These are phyloP conservation scores for Numenius phaeopus DNA, from an alignment of 2,797 vertebrate species.

Conservation along the genomic window DNA sequence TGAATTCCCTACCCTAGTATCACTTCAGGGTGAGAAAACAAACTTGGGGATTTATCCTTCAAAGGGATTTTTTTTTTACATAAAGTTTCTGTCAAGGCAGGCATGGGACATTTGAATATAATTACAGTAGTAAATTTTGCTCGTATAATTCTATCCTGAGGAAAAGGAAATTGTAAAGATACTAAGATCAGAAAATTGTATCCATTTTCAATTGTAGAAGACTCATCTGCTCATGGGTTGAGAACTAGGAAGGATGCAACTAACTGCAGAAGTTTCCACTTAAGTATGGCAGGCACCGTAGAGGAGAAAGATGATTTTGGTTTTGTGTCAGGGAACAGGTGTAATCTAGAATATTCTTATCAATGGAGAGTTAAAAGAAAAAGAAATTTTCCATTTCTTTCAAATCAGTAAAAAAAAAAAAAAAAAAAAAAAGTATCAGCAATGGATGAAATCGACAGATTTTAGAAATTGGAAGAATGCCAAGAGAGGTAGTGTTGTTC, in stretches of 20 bases:
- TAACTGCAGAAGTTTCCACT: neutral
- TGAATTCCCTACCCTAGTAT: neutral
- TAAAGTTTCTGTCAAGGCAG: neutral
- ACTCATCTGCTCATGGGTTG: neutral
- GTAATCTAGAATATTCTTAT: neutral
- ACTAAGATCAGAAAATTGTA: neutral
- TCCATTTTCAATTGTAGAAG: neutral
- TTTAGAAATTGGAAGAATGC: neutral
- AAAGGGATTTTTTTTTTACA: neutral
- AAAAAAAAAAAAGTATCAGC: too few species aligned
- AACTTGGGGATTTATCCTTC: neutral
- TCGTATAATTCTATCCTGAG: neutral
- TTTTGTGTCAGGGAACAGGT: neutral
- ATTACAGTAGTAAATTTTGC: neutral
- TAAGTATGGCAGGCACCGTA: neutral
- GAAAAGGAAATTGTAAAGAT: neutral
- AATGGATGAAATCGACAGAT: neutral
- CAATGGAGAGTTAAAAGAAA: neutral
- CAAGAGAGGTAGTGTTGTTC: neutral
- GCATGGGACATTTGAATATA: neutral
- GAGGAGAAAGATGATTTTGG: neutral
- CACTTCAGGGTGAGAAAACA: neutral
- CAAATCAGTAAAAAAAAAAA: neutral
- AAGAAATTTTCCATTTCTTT: neutral
- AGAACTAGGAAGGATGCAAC: neutral